phyloP scores from a whole-genome alignment of 1,140 invertebrate genomes.

The Heliconius congener region DNA sequence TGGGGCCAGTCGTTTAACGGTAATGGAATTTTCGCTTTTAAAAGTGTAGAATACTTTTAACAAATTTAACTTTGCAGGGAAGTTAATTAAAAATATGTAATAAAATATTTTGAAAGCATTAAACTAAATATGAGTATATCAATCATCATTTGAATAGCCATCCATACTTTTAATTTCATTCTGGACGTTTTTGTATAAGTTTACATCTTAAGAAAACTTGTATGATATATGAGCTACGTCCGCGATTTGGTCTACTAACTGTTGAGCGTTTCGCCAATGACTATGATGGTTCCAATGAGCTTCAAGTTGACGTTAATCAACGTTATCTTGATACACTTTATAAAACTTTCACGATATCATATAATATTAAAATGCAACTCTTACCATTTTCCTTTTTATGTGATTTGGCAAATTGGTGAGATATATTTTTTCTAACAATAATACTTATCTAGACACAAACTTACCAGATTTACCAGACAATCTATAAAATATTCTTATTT shows the following conservation, averaged over 20 bases:
- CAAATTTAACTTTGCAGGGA: not conserved
- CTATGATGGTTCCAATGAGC: not conserved
- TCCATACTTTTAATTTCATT: too few species aligned
- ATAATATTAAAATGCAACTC: not conserved
- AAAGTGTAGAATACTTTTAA: conserved; percentile 30
- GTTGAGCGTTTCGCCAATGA: not conserved
- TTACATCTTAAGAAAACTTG: not conserved
- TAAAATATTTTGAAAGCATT: not conserved
- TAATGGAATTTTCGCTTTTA: conserved; percentile 44
- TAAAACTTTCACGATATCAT: not conserved
- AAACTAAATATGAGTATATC: too few species aligned
- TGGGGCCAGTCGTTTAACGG: conserved; percentile 49
- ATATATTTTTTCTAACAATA: too few species aligned
- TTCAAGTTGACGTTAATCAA: not conserved
- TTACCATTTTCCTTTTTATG: not conserved
- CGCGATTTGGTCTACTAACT: not conserved
- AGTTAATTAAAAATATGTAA: not conserved
- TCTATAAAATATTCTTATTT: too few species aligned
- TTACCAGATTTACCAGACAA: too few species aligned
- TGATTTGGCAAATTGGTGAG: too few species aligned
- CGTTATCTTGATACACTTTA: not conserved
- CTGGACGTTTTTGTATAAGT: not conserved
- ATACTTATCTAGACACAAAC: too few species aligned
- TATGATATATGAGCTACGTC: not conserved
- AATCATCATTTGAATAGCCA: too few species aligned